phyloP scores from a whole-genome alignment of 1,140 invertebrate species.

The Halesus radiatus region DNA sequence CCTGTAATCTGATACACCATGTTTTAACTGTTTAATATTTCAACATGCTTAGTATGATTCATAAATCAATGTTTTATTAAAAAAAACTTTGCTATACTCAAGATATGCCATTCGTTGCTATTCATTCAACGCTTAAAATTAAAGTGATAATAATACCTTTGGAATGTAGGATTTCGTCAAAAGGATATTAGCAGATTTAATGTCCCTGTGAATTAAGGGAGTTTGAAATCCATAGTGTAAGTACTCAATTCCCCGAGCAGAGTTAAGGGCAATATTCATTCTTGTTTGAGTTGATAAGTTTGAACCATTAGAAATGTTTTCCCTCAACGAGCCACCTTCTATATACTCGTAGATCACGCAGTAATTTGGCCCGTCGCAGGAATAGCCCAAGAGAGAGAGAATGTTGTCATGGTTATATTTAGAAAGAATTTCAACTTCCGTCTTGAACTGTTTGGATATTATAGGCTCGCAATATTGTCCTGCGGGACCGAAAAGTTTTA shows the following conservation, averaged over 20 bases:
- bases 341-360: slow-evolving; percentile 82
- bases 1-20: too few species aligned
- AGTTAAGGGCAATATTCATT: slow-evolving; percentile 74
- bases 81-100: too few species aligned
- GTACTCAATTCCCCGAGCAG: slow-evolving; percentile 74
- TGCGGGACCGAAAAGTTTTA: slow-evolving; percentile 65
- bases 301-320: slow-evolving; percentile 69
- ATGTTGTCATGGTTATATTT: slow-evolving; percentile 78
- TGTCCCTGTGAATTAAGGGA: slow-evolving; percentile 80
- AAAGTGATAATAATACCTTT: slow-evolving; percentile 69
- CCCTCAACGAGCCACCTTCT: slow-evolving; percentile 77
- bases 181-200: slow-evolving; percentile 84
- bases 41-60: too few species aligned
- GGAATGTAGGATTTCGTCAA: slow-evolving; percentile 74
- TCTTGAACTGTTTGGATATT: slow-evolving; percentile 74
- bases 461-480: slow-evolving; percentile 63
- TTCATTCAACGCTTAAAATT: too few species aligned
- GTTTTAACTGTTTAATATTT: too few species aligned
- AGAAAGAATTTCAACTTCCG: slow-evolving; percentile 73
- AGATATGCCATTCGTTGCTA: too few species aligned
- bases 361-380: slow-evolving; percentile 72
- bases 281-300: slow-evolving; percentile 68
- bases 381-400: slow-evolving; percentile 77
- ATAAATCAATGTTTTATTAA: too few species aligned
- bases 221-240: slow-evolving; percentile 72